Conservation (phyloP, 2,888 invertebrate species). For the Gnatocerus cornutus region DNA sequence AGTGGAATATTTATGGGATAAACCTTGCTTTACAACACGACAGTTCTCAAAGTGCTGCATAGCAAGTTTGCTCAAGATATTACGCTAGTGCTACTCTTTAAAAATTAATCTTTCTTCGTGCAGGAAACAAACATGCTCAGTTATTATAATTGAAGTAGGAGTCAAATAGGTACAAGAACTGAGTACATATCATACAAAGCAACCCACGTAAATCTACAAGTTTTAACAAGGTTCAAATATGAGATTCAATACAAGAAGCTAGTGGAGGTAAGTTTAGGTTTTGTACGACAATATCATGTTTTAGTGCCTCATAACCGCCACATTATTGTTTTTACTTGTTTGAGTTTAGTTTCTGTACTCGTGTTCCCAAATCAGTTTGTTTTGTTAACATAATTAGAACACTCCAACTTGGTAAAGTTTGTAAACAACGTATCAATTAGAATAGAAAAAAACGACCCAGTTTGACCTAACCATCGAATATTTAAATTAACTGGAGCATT, state of each 20-base stretch:
- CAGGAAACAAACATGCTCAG: not conserved
- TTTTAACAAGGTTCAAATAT: not conserved
- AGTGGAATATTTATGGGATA: conserved; percentile 6
- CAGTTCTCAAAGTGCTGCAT: not conserved
- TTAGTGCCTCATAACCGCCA: not conserved
- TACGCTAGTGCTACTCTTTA: not conserved
- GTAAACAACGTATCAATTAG: too few species aligned
- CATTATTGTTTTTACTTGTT: conserved; percentile 7
- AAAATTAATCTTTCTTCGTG: not conserved
- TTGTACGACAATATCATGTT: conserved; percentile 5
- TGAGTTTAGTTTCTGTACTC: not conserved
- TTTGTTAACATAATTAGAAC: too few species aligned
- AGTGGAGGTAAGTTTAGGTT: not conserved
- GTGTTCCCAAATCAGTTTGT: too few species aligned
- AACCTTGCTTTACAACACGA: not conserved
- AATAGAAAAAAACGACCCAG: too few species aligned
- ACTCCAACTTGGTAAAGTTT: too few species aligned
- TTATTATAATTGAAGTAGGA: too few species aligned
- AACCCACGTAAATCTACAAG: conserved; percentile 1
- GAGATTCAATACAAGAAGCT: not conserved
- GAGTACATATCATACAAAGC: too few species aligned
- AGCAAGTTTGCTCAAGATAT: not conserved
- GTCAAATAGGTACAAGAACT: too few species aligned
- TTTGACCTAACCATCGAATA: too few species aligned
- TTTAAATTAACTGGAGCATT: too few species aligned